A percentile compares a stretch with the other conserved stretches of the same genome.
Conservation (phyloP, 2,797 vertebrate genomes). For the Eulemur mongoz region DNA sequence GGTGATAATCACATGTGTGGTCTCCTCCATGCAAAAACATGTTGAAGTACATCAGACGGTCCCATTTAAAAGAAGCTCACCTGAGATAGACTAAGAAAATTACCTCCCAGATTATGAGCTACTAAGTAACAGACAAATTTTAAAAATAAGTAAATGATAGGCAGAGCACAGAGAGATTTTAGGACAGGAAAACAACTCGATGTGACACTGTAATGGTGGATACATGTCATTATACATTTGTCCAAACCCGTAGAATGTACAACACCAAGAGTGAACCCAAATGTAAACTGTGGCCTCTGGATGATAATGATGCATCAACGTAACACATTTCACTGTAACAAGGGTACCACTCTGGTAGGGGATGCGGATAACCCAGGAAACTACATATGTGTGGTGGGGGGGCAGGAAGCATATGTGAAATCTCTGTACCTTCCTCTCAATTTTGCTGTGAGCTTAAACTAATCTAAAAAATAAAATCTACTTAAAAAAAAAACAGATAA, state of each 20-base stretch:
- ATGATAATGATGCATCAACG: not conserved
- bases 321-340: too few species aligned
- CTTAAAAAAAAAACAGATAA: not conserved
- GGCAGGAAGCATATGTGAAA: not conserved
- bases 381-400: rapidly evolving
- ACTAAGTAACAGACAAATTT: conserved; percentile 51
- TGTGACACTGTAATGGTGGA: too few species aligned
- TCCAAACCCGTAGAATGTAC: not conserved
- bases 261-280: not conserved
- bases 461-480: not conserved
- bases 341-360: too few species aligned
- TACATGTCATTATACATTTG: not conserved
- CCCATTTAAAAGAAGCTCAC: not conserved
- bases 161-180: not conserved
- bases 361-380: not conserved
- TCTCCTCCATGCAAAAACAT: not conserved
- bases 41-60: not conserved
- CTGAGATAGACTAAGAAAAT: conserved; percentile 2
- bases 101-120: not conserved
- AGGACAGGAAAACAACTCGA: not conserved
- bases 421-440: not conserved
- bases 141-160: not conserved
- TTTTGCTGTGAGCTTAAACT: not conserved
- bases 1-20: not conserved
- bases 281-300: not conserved